Percentiles rank a stretch among this genome's conserved stretches.
Evolutionary conservation across 2,113 vertebrate species (phyloP).

Genomic region (Mola mola): DNA sequence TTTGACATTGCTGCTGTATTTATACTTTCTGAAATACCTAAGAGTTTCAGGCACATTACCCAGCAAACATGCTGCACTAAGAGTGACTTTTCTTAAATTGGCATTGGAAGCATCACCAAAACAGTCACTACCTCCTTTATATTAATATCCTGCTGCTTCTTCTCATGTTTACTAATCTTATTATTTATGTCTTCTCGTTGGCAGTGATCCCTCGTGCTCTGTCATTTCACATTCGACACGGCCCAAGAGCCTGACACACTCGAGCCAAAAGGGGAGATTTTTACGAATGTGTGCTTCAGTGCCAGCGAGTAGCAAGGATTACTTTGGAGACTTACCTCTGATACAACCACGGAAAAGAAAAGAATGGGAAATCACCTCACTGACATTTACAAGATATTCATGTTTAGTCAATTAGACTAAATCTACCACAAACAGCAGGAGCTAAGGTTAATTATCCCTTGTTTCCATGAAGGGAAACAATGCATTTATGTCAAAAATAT

Average conservation of each 20-base stretch:
- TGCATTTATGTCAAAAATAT: too few relatives aligned
- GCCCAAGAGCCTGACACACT: constrained; percentile 36
- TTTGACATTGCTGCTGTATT: too few relatives aligned
- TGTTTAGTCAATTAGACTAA: too few relatives aligned
- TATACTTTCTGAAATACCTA: too few relatives aligned
- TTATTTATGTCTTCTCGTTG: constrained; percentile 34
- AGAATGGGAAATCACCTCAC: too few relatives aligned
- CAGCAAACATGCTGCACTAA: too few relatives aligned
- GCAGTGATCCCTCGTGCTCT: constrained; percentile 3
- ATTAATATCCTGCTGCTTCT: neutral
- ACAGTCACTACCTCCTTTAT: neutral
- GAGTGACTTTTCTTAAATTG: too few relatives aligned
- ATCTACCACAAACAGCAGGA: neutral
- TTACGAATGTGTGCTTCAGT: constrained; percentile 40
- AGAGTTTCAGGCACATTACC: too few relatives aligned
- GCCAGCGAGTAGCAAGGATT: constrained; percentile 51
- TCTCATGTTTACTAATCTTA: neutral
- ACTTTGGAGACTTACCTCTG: constrained; percentile 47
- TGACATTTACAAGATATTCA: too few relatives aligned
- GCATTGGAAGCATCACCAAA: too few relatives aligned
- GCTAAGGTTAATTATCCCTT: neutral
- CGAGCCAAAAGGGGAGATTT: constrained; percentile 36
- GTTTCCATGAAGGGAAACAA: neutral
- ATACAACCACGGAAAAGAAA: neutral
- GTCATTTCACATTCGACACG: constrained; percentile 42